phyloP scores from a whole-genome alignment of 2,113 vertebrate species.

The Lycocorax pyrrhopterus region DNA sequence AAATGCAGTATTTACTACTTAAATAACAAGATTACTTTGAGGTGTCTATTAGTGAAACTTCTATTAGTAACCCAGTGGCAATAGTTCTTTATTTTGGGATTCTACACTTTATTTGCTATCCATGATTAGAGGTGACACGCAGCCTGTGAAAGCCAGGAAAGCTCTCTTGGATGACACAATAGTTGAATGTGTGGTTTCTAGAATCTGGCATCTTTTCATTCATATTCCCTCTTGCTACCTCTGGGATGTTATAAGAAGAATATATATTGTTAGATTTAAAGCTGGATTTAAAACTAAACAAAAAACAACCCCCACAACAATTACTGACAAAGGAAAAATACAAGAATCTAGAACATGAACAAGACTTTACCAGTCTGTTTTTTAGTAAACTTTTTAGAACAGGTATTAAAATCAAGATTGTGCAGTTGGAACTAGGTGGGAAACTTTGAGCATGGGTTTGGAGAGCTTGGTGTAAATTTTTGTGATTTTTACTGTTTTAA shows the following conservation, averaged over 20 bases:
- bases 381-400: neutral
- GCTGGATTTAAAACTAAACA: neutral
- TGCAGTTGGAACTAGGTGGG: neutral
- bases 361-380: neutral
- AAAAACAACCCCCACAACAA: neutral
- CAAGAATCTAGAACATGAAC: neutral
- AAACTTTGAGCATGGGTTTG: neutral
- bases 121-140: neutral
- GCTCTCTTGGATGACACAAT: neutral
- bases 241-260: neutral
- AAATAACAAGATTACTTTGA: slow-evolving; percentile 8
- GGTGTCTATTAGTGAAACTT: neutral
- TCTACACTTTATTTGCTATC: neutral
- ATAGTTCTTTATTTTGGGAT: neutral
- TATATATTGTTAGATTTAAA: neutral
- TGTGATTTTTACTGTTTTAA: neutral
- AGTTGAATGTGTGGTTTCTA: neutral
- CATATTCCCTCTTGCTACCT: neutral
- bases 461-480: neutral
- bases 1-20: neutral
- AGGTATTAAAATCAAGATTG: neutral
- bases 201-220: slow-evolving; percentile 7
- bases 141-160: neutral
- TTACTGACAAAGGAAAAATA: neutral
- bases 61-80: neutral